phyloP scores from a whole-genome alignment of 2,888 invertebrate genomes.

The Esperia sulphurella region DNA sequence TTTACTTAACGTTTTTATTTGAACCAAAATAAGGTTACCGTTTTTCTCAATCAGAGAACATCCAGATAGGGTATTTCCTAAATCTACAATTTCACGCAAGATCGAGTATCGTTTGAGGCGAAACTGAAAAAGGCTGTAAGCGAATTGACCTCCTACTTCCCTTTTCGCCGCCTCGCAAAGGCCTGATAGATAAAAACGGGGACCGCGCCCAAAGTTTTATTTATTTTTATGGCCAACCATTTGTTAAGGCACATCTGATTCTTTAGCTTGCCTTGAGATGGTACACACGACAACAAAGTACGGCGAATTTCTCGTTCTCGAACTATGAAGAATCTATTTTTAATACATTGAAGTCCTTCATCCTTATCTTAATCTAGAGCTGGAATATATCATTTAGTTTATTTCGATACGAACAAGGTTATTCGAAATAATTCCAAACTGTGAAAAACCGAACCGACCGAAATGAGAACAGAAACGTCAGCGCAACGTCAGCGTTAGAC shows the following conservation, averaged over 20 bases:
- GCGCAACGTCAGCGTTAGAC: too few species aligned
- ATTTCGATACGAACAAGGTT: too few species aligned
- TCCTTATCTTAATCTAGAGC: too few species aligned
- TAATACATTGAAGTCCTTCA: too few species aligned
- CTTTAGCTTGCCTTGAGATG: slow-evolving; percentile 21
- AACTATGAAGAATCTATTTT: too few species aligned
- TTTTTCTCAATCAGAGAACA: neutral
- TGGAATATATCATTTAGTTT: too few species aligned
- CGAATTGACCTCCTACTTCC: slow-evolving; percentile 42
- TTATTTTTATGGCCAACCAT: slow-evolving; percentile 56
- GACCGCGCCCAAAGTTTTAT: slow-evolving; percentile 48
- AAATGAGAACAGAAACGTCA: too few species aligned
- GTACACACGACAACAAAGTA: neutral
- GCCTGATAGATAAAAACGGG: slow-evolving; percentile 49
- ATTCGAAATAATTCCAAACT: too few species aligned
- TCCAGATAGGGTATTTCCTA: slow-evolving; percentile 19
- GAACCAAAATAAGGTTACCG: neutral
- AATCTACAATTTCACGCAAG: slow-evolving; percentile 41
- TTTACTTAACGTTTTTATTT: neutral
- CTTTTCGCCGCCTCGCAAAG: slow-evolving; percentile 35
- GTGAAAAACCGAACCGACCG: too few species aligned
- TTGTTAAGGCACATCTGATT: slow-evolving; percentile 52
- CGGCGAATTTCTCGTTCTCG: neutral
- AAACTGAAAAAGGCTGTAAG: slow-evolving; percentile 40
- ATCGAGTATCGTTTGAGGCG: slow-evolving; percentile 43